Percentiles rank a stretch among this genome's conserved stretches.
These are phyloP conservation scores for Atractosteus spatula DNA, from an alignment of 2,113 vertebrate genomes.

Conservation along the genomic window DNA sequence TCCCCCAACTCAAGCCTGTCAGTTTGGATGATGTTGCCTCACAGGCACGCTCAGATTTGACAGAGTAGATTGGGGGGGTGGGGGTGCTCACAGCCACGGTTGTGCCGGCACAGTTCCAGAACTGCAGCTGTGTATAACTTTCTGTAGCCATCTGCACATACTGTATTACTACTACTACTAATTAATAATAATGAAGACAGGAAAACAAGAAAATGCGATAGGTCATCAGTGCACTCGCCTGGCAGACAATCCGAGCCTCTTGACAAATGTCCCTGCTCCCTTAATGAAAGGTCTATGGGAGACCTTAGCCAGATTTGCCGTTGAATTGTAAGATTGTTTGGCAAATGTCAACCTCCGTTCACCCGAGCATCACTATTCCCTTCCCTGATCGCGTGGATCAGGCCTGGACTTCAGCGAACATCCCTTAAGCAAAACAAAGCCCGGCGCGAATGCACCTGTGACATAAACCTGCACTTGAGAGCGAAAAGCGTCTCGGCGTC, in stretches of 20 bases:
- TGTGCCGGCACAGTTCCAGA: background rate
- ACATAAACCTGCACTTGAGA: constrained; percentile 48
- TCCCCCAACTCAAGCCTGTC: background rate
- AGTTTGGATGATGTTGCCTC: background rate
- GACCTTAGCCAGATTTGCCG: too few relatives aligned
- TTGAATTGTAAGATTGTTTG: too few relatives aligned
- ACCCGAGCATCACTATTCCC: too few relatives aligned
- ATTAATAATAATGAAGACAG: too few relatives aligned
- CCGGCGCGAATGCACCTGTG: constrained; percentile 38
- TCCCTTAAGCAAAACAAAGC: background rate
- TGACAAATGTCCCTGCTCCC: too few relatives aligned
- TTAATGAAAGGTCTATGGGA: too few relatives aligned
- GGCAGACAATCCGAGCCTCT: too few relatives aligned
- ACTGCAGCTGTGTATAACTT: background rate
- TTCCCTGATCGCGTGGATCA: too few relatives aligned
- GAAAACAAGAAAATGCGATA: too few relatives aligned
- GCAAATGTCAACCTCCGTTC: too few relatives aligned
- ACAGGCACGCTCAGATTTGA: background rate
- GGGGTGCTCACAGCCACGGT: background rate
- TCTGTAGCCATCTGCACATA: constrained; percentile 10
- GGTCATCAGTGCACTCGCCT: background rate
- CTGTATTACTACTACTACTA: background rate
- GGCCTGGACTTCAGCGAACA: too few relatives aligned
- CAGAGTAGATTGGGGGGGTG: background rate
- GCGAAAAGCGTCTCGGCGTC: constrained; percentile 61